Evolutionary conservation across 2,888 invertebrate genomes (phyloP).

Genomic region (Didymodactylos carnosus): DNA sequence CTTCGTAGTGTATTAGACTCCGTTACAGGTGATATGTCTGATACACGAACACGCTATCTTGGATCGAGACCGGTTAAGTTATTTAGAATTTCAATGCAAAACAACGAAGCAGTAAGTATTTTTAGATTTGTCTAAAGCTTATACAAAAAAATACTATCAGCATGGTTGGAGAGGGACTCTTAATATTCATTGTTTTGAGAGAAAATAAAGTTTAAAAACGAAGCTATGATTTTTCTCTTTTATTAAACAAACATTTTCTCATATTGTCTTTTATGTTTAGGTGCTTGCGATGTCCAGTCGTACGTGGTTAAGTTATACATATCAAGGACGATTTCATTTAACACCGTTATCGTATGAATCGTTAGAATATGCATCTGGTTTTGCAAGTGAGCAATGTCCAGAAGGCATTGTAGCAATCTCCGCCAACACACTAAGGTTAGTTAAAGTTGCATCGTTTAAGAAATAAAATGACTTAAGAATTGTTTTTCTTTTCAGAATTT

Average conservation of each 20-base stretch:
- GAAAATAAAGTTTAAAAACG: too few species aligned
- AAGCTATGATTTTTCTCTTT: too few species aligned
- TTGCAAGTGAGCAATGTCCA: slow-evolving; percentile 81
- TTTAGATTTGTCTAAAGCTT: too few species aligned
- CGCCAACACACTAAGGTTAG: slow-evolving; percentile 63
- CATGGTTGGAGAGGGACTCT: too few species aligned
- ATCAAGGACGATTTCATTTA: slow-evolving; percentile 70
- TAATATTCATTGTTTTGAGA: too few species aligned
- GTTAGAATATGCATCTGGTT: slow-evolving; percentile 88
- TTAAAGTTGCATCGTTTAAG: too few species aligned
- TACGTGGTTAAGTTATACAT: slow-evolving; percentile 92
- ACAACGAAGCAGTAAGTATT: slow-evolving; percentile 61
- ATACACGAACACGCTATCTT: slow-evolving; percentile 84
- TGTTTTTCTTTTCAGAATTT: slow-evolving; percentile 42
- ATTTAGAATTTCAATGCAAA: slow-evolving; percentile 83
- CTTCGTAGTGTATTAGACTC: slow-evolving; percentile 79
- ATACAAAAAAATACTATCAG: too few species aligned
- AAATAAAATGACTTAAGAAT: slow-evolving; percentile 16
- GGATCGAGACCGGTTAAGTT: slow-evolving; percentile 86
- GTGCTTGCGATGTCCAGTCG: slow-evolving; percentile 85
- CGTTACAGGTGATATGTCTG: slow-evolving; percentile 82
- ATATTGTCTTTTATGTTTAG: neutral
- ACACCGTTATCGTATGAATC: slow-evolving; percentile 89
- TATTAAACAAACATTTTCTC: too few species aligned
- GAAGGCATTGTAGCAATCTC: slow-evolving; percentile 98